These are phyloP conservation scores for Pampus argenteus DNA, from an alignment of 2,797 vertebrate species.

Conservation along the genomic window DNA sequence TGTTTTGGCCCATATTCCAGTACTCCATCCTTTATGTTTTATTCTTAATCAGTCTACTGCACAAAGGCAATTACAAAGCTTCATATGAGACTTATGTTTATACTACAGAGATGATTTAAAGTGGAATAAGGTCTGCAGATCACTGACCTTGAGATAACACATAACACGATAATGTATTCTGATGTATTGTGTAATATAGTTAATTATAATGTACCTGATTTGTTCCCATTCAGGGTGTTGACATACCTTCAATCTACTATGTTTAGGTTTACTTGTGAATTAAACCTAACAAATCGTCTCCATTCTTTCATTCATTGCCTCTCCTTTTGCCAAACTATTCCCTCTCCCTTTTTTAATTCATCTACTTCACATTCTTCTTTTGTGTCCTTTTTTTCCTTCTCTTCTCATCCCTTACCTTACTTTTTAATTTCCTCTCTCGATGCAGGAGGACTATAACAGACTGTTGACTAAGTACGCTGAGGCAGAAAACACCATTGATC, in stretches of 20 bases:
- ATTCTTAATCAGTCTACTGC: slow-evolving; percentile 3
- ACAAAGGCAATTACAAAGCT: neutral
- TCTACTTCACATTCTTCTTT: neutral
- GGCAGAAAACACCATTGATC: slow-evolving; percentile 96
- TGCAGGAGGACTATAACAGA: slow-evolving; percentile 92
- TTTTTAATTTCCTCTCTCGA: slow-evolving; percentile 10
- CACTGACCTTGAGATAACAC: slow-evolving; percentile 9
- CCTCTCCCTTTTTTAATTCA: slow-evolving; percentile 2
- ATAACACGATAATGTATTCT: neutral
- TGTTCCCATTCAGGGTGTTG: neutral
- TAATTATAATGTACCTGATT: no score
- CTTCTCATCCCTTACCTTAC: neutral
- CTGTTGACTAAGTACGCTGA: slow-evolving; percentile 95
- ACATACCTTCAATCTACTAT: neutral
- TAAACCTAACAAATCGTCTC: neutral
- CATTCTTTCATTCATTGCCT: neutral
- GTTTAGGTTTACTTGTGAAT: neutral
- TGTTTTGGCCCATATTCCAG: neutral
- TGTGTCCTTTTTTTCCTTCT: neutral
- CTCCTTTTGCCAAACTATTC: neutral
- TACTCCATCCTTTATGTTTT: neutral
- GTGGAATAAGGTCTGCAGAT: neutral
- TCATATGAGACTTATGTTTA: neutral
- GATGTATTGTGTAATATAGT: neutral
- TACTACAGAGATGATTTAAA: neutral